These are phyloP conservation scores for Guaruba guarouba DNA, from an alignment of 2,113 vertebrate genomes.

Conservation along the genomic window DNA sequence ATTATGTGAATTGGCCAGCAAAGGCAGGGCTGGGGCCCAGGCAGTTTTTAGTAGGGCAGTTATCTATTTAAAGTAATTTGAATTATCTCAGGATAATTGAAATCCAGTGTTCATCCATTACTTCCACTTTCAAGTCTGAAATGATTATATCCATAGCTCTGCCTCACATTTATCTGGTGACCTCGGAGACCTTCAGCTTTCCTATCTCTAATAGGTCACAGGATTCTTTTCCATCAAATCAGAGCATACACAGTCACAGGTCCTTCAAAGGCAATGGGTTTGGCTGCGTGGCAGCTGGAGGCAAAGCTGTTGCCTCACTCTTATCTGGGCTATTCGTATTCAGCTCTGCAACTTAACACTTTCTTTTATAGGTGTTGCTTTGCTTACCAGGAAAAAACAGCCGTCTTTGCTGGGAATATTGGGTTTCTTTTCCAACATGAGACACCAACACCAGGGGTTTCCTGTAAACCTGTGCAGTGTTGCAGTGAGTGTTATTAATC, in stretches of 20 bases:
- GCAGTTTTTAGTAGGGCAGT: slow-evolving; percentile 57
- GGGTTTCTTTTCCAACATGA: background rate
- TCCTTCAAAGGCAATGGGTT: slow-evolving; percentile 20
- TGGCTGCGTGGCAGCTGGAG: slow-evolving; percentile 24
- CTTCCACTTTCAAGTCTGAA: background rate
- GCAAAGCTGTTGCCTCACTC: background rate
- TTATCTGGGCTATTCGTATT: background rate
- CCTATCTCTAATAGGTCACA: background rate
- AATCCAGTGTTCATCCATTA: slow-evolving; percentile 57
- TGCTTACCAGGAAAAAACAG: background rate
- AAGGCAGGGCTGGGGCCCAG: background rate
- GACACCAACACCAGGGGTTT: background rate
- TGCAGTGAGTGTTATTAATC: accelerated
- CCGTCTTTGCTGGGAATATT: background rate
- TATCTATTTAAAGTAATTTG: slow-evolving; percentile 65
- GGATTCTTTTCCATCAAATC: slow-evolving; percentile 52
- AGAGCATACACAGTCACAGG: background rate
- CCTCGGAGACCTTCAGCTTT: slow-evolving; percentile 8
- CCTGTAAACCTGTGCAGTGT: background rate
- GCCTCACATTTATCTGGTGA: slow-evolving; percentile 31
- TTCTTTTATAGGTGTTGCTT: background rate
- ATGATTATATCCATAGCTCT: slow-evolving; percentile 39
- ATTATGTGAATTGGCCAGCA: slow-evolving; percentile 33
- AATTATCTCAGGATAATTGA: slow-evolving; percentile 69
- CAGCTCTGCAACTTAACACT: background rate